Evolutionary conservation across 2,113 vertebrate species (phyloP), one percentile per base, ranked within the genome.

Genomic region (Cebus imitator): DNA sequence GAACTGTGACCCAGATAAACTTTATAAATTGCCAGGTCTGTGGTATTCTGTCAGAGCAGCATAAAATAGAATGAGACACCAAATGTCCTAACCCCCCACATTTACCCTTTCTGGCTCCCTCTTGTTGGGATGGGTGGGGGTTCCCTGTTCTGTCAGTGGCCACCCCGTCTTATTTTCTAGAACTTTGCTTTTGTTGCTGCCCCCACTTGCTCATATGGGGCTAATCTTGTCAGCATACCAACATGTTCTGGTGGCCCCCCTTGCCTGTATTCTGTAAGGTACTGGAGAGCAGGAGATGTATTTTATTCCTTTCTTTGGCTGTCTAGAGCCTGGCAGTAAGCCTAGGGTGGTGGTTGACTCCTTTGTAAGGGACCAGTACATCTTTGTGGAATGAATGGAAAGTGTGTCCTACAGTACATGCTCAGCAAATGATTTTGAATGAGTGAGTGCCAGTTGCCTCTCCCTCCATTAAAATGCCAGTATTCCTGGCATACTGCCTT

Each of bases 201-300:
- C 8, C 37, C 23, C 13, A 2, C 8, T 16, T 35, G 45, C 66
- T 13, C 80, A 18, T 5, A 0, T 2, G 0, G 23, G 66, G 10
- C 48, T 27, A 2, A 7, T 13, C 72, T 23, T 20, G 43, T 14
- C 48, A 1, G 6, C 21, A 0, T 5, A 32, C 85, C n/a, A 3
- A 14, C 50, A 11, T 70, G 43, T 30, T 32, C 32, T 1, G 1
- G 21, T 0, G 9, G 14, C 2, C 61, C 6, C 5, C 21, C 35
- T 30, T 2, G 1, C 4, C 45, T 30, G 20, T 10, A 4, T 12
- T n/a, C 37, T 23, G 45, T 23, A 10, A 52, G 35, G 37, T 21
- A 23, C 35, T 25, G 0, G 58, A 8, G 37, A 23, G 9, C 37
- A 4, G 23, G 21, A 43, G 48, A 16, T 23, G 11, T 17, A 6